Percentiles rank a stretch among this genome's conserved stretches.
Evolutionary conservation across 92 coral and sea anemone species (phyloP).

Genomic region (Pocillopora meandrina): DNA sequence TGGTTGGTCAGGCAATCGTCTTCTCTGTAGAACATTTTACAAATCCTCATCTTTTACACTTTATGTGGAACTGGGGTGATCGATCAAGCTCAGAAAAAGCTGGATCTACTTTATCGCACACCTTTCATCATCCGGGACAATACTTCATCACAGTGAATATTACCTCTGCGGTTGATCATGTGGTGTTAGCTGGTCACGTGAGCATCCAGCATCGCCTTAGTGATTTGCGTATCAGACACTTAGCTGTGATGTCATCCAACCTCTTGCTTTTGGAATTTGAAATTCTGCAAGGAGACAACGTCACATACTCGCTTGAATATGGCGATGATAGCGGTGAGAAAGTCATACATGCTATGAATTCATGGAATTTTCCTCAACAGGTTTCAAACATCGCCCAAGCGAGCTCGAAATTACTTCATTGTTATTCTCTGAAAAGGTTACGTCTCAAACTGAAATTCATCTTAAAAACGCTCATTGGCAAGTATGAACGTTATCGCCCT

Average conservation of each 20-base stretch:
- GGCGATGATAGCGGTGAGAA: constrained; percentile 78
- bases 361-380: too few species aligned
- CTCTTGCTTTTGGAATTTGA: constrained; percentile 54
- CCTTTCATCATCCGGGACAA: constrained; percentile 61
- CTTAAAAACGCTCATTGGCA: too few species aligned
- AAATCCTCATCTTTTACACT: constrained; percentile 11
- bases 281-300: constrained; percentile 64
- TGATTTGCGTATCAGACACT: constrained; percentile 52
- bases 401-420: too few species aligned
- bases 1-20: constrained; percentile 44
- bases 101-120: constrained; percentile 38
- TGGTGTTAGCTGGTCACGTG: constrained; percentile 46
- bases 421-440: too few species aligned
- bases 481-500: too few species aligned
- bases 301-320: constrained; percentile 66
- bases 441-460: too few species aligned
- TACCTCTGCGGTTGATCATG: constrained; percentile 38
- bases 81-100: constrained; percentile 21
- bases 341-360: background rate
- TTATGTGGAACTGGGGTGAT: constrained; percentile 45
- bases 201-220: constrained; percentile 51
- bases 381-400: too few species aligned
- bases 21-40: constrained; percentile 41
- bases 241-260: constrained; percentile 36
- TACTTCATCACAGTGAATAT: constrained; percentile 56